Base-by-base conservation (phyloP, 2,113 vertebrate species). In the Epinephelus moara region DNA sequence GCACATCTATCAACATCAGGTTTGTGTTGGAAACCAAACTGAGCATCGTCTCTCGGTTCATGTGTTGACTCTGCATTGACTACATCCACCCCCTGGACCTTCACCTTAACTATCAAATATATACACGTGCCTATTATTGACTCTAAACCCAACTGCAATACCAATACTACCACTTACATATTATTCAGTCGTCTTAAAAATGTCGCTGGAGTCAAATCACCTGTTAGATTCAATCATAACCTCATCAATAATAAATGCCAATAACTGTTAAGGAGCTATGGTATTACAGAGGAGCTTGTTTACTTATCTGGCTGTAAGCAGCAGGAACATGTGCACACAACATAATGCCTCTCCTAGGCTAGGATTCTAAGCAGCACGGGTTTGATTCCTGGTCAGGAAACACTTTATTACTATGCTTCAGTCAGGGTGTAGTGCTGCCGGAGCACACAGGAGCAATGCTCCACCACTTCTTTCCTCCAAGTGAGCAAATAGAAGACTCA, bases 211-310 rank as follows among this genome's bases (percentile, higher is more conserved):
- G 64, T 72, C 19, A 9, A 19, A 81, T n/a, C 42, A 45, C 42
- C 42, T 45, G 11, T 63, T 11, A 57, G 33, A 0, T 4, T 17
- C 21, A 40, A 45, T 0, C 33, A 84, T 11, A 47, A 53, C 4
- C 40, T 59, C 4, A 40, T 59, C 40, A 47, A 86, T 75, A 68
- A 73, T 49, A 27, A 23, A 77, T 49, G 45, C 15, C n/a, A 77
- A 19, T 21, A 50, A 63, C 14, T 47, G 15, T 27, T 75, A 10
- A 60, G 21, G 49, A n/a, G 61, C 7, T 13, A 13, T 12, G 30
- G 30, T 25, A 21, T 76, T 64, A 63, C 55, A 14, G 23, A 60
- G 40, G 33, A 66, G 53, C 12, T 67, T 57, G 49, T 74, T 74
- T 73, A 30, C 59, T 23, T 11, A 49, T 55, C n/a, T 69, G 42